Percentiles rank a stretch among this genome's conserved stretches.
These are phyloP conservation scores for Sebastes miniatus DNA, from an alignment of 2,797 vertebrate species.

Conservation along the genomic window DNA sequence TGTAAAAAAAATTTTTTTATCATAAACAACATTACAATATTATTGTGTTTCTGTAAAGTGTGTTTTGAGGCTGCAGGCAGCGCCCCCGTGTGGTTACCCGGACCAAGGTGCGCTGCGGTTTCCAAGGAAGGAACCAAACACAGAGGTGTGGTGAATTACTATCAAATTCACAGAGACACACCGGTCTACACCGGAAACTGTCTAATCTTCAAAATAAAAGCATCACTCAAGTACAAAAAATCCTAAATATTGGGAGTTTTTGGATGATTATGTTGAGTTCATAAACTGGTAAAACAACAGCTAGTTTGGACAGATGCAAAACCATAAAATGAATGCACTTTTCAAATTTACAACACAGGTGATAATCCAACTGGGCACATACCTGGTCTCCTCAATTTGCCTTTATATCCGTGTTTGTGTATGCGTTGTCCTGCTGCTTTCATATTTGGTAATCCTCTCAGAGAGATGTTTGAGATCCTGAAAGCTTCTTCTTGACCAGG, in stretches of 20 bases:
- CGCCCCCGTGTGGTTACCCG: constrained; percentile 12
- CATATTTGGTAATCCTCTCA: not conserved
- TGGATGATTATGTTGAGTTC: not conserved
- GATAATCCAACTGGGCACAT: not conserved
- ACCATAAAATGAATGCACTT: not conserved
- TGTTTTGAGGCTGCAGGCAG: not conserved
- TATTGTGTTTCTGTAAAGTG: too few relatives aligned
- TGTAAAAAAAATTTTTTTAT: too few relatives aligned
- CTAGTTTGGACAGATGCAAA: not conserved
- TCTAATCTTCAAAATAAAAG: constrained; percentile 41
- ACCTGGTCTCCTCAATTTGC: not conserved
- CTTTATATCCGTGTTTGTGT: not conserved
- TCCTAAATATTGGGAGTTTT: not conserved
- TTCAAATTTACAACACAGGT: not conserved
- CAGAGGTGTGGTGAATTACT: constrained; percentile 33
- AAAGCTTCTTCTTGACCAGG: not conserved
- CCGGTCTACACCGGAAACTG: constrained; percentile 25
- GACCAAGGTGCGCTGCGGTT: not conserved
- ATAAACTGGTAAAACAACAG: not conserved
- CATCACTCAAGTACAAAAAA: not conserved
- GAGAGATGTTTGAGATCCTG: not conserved
- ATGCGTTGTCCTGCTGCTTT: not conserved
- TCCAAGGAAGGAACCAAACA: not conserved
- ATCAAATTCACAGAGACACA: not conserved
- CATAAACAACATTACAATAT: too few relatives aligned